Evolutionary conservation across 2,888 invertebrate genomes (phyloP).

Genomic region (Cheilosia impressa): DNA sequence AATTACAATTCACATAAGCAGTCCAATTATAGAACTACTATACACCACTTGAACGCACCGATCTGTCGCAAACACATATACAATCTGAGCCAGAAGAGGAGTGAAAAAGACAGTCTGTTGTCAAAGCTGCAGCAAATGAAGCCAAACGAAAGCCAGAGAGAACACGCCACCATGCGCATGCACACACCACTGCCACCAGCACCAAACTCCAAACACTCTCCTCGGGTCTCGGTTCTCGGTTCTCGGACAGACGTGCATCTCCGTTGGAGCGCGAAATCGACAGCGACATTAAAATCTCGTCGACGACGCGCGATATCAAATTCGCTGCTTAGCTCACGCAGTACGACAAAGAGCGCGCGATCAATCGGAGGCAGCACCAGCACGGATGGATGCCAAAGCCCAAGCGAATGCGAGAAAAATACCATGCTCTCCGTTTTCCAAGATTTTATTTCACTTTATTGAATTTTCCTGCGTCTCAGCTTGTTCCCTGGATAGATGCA

Average conservation of each 20-base stretch:
- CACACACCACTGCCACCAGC: slow-evolving; percentile 63
- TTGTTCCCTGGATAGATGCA: slow-evolving; percentile 9
- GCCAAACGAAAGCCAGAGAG: slow-evolving; percentile 71
- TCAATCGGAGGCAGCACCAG: slow-evolving; percentile 55
- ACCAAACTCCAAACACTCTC: too few species aligned
- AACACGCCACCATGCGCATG: slow-evolving; percentile 53
- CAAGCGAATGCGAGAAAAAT: slow-evolving; percentile 48
- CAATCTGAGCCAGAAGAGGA: neutral
- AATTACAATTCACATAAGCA: slow-evolving; percentile 43
- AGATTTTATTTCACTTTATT: slow-evolving; percentile 66
- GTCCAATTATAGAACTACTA: slow-evolving; percentile 59
- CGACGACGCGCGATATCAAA: slow-evolving; percentile 67
- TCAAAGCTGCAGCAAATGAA: slow-evolving; percentile 66
- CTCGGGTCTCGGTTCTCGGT: too few species aligned
- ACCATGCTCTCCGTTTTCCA: slow-evolving; percentile 60
- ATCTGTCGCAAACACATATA: slow-evolving; percentile 52
- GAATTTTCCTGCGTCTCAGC: slow-evolving; percentile 53
- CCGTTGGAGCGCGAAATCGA: slow-evolving; percentile 82
- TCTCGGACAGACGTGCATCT: slow-evolving; percentile 76
- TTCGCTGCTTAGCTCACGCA: slow-evolving; percentile 45
- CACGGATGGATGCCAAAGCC: slow-evolving; percentile 28
- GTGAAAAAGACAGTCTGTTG: slow-evolving; percentile 56
- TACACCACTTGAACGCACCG: slow-evolving; percentile 65
- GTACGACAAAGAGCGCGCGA: slow-evolving; percentile 47
- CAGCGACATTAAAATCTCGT: slow-evolving; percentile 81